Conservation (phyloP, 2,888 invertebrate species). For the Seira sanloemensis region DNA sequence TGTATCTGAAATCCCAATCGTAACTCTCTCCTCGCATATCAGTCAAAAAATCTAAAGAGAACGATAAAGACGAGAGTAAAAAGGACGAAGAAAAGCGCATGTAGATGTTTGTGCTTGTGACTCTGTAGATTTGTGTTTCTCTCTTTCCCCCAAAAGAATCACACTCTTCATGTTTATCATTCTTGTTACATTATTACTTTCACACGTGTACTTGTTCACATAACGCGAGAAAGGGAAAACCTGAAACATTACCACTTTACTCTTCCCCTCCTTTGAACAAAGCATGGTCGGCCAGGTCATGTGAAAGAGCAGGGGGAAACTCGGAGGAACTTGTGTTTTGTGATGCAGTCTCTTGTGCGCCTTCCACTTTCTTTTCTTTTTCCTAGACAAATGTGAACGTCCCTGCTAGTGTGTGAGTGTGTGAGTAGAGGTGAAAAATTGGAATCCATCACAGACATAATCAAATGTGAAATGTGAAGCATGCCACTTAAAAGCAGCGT, state of each 20-base stretch:
- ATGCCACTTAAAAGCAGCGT: not conserved
- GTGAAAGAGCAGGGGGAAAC: not conserved
- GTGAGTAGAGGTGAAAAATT: conserved; percentile 28
- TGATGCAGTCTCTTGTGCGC: not conserved
- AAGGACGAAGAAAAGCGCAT: not conserved
- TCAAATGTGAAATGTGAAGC: conserved; percentile 22
- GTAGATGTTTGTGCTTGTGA: not conserved
- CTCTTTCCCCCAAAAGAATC: not conserved
- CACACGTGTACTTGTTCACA: not conserved
- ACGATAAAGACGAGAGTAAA: not conserved
- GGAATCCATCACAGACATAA: conserved; percentile 25
- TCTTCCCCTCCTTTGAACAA: not conserved
- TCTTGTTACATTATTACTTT: not conserved
- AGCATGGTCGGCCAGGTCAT: not conserved
- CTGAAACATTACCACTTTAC: not conserved
- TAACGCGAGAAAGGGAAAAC: not conserved
- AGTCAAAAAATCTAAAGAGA: not conserved
- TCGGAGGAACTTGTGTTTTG: not conserved
- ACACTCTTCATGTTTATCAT: not conserved
- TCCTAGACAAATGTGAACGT: not conserved
- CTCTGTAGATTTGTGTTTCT: not conserved
- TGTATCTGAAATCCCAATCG: not conserved
- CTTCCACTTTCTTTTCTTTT: not conserved
- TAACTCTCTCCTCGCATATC: not conserved
- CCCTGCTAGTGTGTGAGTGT: not conserved